phyloP scores from a whole-genome alignment of 1,140 invertebrate species.

The Papilio xuthus region DNA sequence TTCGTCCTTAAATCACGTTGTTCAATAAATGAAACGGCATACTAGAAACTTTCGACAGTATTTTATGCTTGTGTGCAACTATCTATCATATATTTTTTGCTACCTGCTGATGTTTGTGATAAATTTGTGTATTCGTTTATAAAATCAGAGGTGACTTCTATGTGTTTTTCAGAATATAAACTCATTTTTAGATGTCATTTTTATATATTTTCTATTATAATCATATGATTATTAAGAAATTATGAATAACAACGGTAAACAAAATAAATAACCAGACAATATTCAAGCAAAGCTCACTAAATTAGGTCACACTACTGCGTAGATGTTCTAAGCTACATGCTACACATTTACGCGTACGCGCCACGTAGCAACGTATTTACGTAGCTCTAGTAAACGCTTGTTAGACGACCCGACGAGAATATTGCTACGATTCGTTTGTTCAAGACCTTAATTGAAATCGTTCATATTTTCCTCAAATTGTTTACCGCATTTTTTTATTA shows the following conservation, averaged over 20 bases:
- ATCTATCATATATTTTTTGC: constrained; percentile 9
- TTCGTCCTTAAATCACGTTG: constrained; percentile 19
- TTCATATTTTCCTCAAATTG: constrained; percentile 12
- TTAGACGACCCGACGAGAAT: neutral
- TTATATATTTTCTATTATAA: too few species aligned
- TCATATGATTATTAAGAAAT: too few species aligned
- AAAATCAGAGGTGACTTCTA: neutral
- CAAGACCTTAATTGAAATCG: constrained; percentile 14
- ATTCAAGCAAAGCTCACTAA: neutral
- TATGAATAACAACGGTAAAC: too few species aligned
- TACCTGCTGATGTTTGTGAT: constrained; percentile 4
- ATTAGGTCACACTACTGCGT: neutral
- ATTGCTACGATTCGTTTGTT: neutral
- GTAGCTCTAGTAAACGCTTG: neutral
- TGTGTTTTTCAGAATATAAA: neutral
- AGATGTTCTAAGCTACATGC: neutral
- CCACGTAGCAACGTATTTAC: neutral
- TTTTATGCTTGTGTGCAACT: constrained; percentile 7
- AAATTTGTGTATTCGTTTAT: neutral
- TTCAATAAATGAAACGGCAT: constrained; percentile 18
- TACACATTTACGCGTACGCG: neutral
- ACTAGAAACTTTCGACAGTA: constrained; percentile 21
- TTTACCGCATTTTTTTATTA: neutral
- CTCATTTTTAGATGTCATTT: neutral
- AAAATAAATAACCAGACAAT: neutral